Evolutionary conservation across 2,888 invertebrate genomes (phyloP).

Genomic region (Aleiodes testaceus): DNA sequence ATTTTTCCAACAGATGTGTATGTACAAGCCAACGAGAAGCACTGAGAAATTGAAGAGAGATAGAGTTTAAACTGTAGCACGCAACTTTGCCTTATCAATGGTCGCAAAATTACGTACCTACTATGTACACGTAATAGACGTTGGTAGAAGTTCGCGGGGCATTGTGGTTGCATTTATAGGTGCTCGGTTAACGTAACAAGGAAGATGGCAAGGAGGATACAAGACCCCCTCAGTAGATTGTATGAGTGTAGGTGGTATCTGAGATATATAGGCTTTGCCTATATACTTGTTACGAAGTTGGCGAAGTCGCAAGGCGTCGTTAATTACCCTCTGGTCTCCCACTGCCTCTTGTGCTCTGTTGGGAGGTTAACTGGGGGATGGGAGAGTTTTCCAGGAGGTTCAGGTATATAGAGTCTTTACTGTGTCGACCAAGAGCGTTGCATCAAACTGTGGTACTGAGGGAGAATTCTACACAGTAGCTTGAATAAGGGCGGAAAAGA

Average conservation of each 20-base stretch:
- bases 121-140: slow-evolving; percentile 30
- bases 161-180: slow-evolving; percentile 52
- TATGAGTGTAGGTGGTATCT: slow-evolving; percentile 17
- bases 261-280: slow-evolving; percentile 51
- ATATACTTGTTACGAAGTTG: slow-evolving; percentile 55
- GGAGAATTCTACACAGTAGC: slow-evolving; percentile 4
- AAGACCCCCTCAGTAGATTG: slow-evolving; percentile 8
- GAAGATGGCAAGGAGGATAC: slow-evolving; percentile 23
- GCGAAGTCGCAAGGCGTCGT: slow-evolving; percentile 56
- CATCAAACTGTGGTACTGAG: slow-evolving; percentile 44
- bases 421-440: slow-evolving; percentile 50
- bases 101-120: slow-evolving; percentile 41
- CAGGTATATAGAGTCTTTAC: slow-evolving; percentile 30
- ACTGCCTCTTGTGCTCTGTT: slow-evolving; percentile 33
- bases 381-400: slow-evolving; percentile 26
- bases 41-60: neutral
- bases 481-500: neutral
- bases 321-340: slow-evolving; percentile 51
- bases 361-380: neutral
- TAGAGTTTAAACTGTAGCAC: slow-evolving; percentile 4
- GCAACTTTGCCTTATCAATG: slow-evolving; percentile 42
- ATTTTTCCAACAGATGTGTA: neutral
- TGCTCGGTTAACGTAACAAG: slow-evolving; percentile 42
- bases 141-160: slow-evolving; percentile 39
- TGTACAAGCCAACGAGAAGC: neutral